phyloP scores from a whole-genome alignment of 1,140 invertebrate species.

The Venturia canescens region DNA sequence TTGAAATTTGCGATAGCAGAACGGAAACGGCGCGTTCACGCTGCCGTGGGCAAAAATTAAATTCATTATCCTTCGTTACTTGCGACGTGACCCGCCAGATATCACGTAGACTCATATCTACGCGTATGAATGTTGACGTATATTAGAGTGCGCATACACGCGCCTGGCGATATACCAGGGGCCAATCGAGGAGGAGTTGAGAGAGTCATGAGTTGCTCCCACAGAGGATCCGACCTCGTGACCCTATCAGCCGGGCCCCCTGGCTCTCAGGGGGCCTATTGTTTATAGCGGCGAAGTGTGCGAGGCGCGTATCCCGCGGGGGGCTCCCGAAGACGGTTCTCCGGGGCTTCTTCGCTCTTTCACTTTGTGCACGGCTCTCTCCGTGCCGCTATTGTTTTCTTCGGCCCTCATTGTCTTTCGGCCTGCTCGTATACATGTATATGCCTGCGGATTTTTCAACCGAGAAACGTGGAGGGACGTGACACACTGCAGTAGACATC shows the following conservation, averaged over 20 bases:
- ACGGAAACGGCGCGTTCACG: constrained; percentile 35
- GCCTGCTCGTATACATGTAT: constrained; percentile 31
- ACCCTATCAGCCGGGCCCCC: constrained; percentile 71
- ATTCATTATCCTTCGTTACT: constrained; percentile 39
- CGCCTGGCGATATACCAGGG: constrained; percentile 36
- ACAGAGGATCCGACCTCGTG: constrained; percentile 70
- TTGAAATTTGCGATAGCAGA: constrained; percentile 13
- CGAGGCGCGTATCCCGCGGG: constrained; percentile 60
- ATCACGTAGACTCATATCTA: background rate
- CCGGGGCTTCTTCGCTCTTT: constrained; percentile 17
- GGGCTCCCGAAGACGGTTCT: constrained; percentile 3
- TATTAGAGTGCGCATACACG: constrained; percentile 11
- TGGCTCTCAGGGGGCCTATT: constrained; percentile 61
- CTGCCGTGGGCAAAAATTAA: constrained; percentile 38
- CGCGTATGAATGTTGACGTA: background rate
- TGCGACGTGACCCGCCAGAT: constrained; percentile 27
- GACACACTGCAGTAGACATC: background rate
- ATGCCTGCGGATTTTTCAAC: constrained; percentile 17
- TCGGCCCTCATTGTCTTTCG: constrained; percentile 64
- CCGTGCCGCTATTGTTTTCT: constrained; percentile 63
- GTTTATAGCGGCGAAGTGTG: constrained; percentile 69
- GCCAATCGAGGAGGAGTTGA: constrained; percentile 63
- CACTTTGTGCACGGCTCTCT: constrained; percentile 46
- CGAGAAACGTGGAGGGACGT: constrained; percentile 11
- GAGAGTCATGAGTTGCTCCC: constrained; percentile 71